Evolutionary conservation across 2,113 vertebrate genomes (phyloP), one percentile per base, ranked within the genome.

Genomic region (Lophotis ruficrista): DNA sequence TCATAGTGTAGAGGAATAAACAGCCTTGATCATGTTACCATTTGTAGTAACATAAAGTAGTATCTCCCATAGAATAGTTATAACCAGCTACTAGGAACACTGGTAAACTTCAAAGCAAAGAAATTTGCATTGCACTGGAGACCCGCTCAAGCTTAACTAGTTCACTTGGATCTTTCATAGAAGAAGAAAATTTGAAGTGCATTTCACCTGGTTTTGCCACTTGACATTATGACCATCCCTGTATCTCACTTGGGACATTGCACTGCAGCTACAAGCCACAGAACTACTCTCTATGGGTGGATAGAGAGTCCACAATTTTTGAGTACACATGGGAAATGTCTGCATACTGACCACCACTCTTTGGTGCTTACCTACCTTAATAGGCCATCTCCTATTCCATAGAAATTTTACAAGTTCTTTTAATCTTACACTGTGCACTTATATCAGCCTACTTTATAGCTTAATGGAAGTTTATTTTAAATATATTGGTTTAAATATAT

Each of bases 1-100:
- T 10, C 15, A 12, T 13, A 66, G 18, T 33, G 16, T 86, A 58
- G 25, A 51, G 30, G 12, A 66, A 70, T 48, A 79, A 78, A 30
- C 2, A 3, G 64, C 56, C 30, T 47, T 79, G 22, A 50, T 51
- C 1, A 1, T 48, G 23, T 38, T 75, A 70, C 0, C 2, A 12
- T 78, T 75, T 72, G 4, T 82, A 35, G 79, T 6, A 66, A 13
- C 9, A 35, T n/a, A 66, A 6, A 70, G n/a, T n/a, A 37, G 14
- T 60, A 82, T 33, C 23, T 89, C 37, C 18, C 41, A 47, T 2
- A 62, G 8, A 91, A 71, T 11, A 64, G 9, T 58, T 87, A 47
- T 8, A 71, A 64, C 2, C 17, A 78, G 10, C 31, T 47, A 12
- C 56, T 78, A 82, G 47, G 50, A 91, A 68, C 12, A 87, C 10